A percentile compares a stretch with the other conserved stretches of the same genome.
These are phyloP conservation scores for Agrotis ipsilon DNA, from an alignment of 2,888 invertebrate genomes.

Conservation along the genomic window DNA sequence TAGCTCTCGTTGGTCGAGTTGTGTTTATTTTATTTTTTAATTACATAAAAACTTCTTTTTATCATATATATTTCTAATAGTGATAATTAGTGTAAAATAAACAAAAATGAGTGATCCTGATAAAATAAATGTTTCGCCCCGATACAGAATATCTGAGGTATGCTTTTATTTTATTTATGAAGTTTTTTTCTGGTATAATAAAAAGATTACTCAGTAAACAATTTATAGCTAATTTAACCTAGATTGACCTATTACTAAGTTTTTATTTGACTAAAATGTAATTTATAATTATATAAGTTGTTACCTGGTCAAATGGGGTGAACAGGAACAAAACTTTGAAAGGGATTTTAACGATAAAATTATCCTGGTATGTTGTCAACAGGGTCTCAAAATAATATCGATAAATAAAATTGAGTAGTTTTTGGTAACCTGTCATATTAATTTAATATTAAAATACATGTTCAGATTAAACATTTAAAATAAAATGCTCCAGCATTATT, in stretches of 20 bases:
- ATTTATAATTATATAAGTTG: neutral
- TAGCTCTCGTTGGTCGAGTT: fast-evolving
- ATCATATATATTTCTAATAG: neutral
- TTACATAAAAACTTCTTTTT: neutral
- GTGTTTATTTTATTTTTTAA: neutral
- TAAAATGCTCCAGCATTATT: too few species aligned
- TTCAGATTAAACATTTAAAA: neutral
- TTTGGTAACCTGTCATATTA: too few species aligned
- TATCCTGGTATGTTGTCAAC: too few species aligned
- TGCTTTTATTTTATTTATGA: slow-evolving; percentile 4
- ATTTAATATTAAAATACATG: too few species aligned
- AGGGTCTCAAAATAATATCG: too few species aligned
- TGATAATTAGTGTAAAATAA: slow-evolving; percentile 15
- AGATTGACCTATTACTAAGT: neutral
- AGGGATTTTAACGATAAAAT: too few species aligned
- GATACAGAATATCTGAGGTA: slow-evolving; percentile 39
- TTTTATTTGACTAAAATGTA: neutral
- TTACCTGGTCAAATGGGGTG: too few species aligned
- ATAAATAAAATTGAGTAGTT: too few species aligned
- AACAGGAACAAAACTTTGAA: too few species aligned
- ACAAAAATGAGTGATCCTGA: slow-evolving; percentile 40
- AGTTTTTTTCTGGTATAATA: neutral
- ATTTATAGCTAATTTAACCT: neutral
- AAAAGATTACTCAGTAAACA: neutral
- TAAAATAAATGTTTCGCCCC: slow-evolving; percentile 23